These are phyloP conservation scores for Caradrina clavipalpis DNA, from an alignment of 2,888 invertebrate genomes.

Conservation along the genomic window DNA sequence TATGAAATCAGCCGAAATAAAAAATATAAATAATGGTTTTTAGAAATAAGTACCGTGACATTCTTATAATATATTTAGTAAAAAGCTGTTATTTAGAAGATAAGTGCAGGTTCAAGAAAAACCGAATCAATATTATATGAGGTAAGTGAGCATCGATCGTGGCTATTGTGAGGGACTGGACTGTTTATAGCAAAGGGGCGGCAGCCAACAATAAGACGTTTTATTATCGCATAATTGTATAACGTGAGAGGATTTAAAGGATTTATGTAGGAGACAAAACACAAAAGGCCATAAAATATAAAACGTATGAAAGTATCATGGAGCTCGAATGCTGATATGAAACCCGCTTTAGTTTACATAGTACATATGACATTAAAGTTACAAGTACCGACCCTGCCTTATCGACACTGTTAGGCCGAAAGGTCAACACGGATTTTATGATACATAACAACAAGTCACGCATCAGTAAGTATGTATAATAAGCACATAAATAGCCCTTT, in stretches of 20 bases:
- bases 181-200: constrained; percentile 39
- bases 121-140: constrained; percentile 23
- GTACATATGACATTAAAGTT: constrained; percentile 62
- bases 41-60: too few relatives aligned
- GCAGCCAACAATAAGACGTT: constrained; percentile 44
- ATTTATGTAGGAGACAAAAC: constrained; percentile 45
- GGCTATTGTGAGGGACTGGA: constrained; percentile 3
- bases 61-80: too few relatives aligned
- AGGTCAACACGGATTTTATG: constrained; percentile 66
- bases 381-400: constrained; percentile 60
- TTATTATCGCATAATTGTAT: constrained; percentile 53
- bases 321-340: constrained; percentile 54
- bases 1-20: too few relatives aligned
- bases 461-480: constrained; percentile 55
- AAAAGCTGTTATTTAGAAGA: too few relatives aligned
- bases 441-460: constrained; percentile 58
- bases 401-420: constrained; percentile 58
- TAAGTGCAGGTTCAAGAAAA: too few relatives aligned
- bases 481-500: constrained; percentile 54
- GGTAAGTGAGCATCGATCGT: constrained; percentile 22
- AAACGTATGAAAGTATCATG: constrained; percentile 54
- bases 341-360: constrained; percentile 56
- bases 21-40: too few relatives aligned
- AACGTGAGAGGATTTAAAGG: constrained; percentile 44
- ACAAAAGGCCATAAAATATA: constrained; percentile 58